These are phyloP conservation scores for Laupala kohalensis DNA, from an alignment of 1,140 invertebrate genomes.

Conservation along the genomic window DNA sequence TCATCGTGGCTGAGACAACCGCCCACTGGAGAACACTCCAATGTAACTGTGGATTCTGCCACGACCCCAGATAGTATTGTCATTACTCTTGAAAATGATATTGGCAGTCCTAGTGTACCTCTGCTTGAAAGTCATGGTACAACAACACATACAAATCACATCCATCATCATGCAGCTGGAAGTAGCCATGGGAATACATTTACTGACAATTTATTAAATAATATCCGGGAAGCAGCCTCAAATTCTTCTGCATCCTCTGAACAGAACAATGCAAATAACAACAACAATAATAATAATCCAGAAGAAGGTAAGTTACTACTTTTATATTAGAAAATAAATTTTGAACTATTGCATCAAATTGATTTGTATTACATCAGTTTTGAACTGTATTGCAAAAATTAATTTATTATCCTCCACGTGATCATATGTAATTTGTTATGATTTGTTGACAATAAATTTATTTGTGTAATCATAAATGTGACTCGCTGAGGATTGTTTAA, in stretches of 20 bases:
- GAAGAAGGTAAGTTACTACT: constrained; percentile 7
- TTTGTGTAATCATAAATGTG: too few relatives aligned
- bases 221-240: constrained; percentile 6
- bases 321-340: background rate
- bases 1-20: constrained; percentile 5
- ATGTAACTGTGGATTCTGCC: background rate
- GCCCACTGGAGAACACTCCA: background rate
- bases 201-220: constrained; percentile 5
- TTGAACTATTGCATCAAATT: too few relatives aligned
- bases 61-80: background rate
- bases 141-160: background rate
- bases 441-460: too few relatives aligned
- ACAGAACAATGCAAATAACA: constrained; percentile 4
- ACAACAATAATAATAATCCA: constrained; percentile 6
- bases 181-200: background rate
- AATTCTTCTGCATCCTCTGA: background rate
- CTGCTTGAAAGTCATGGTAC: background rate
- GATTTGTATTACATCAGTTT: too few relatives aligned
- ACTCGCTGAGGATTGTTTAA: too few relatives aligned
- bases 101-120: background rate
- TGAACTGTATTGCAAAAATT: too few relatives aligned
- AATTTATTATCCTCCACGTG: too few relatives aligned
- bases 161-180: background rate
- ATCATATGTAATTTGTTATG: too few relatives aligned
- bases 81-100: constrained; percentile 3